A percentile compares a stretch with the other conserved stretches of the same genome.
These are phyloP conservation scores for Poeciliopsis gracilis DNA, from an alignment of 2,797 vertebrate species.

Conservation along the genomic window DNA sequence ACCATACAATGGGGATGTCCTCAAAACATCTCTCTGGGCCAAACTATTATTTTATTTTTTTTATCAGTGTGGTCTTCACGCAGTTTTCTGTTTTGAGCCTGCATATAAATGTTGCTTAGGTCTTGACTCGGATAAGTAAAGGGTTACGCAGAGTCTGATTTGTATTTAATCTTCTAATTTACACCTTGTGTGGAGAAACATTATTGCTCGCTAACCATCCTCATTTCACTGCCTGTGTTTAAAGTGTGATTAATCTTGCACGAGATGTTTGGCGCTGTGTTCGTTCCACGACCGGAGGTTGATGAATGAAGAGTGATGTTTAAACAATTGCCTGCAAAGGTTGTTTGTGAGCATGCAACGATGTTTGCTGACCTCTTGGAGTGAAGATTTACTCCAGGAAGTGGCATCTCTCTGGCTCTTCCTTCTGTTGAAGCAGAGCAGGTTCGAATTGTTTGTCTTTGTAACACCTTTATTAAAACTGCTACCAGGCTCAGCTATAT, in stretches of 20 bases:
- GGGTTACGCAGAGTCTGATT: conserved; percentile 17
- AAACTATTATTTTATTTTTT: conserved; percentile 18
- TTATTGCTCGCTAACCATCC: conserved; percentile 39
- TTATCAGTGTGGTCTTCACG: conserved; percentile 1
- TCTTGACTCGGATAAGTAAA: neutral
- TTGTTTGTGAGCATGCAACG: conserved; percentile 39
- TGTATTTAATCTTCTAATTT: conserved; percentile 51
- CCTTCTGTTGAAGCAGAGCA: conserved; percentile 14
- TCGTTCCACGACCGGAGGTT: conserved; percentile 4
- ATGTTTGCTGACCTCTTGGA: conserved; percentile 20
- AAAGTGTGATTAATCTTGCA: conserved; percentile 70
- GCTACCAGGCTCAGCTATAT: neutral
- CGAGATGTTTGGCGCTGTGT: conserved; percentile 50
- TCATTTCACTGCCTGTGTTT: conserved; percentile 70
- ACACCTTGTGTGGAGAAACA: conserved; percentile 49
- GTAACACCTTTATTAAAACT: conserved; percentile 4
- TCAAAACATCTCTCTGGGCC: neutral
- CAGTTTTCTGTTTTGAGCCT: neutral
- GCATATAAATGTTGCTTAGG: neutral
- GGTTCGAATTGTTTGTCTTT: conserved; percentile 21
- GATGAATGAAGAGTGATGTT: conserved; percentile 41
- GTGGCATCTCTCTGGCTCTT: conserved; percentile 17
- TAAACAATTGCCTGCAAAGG: conserved; percentile 46
- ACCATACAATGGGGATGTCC: conserved; percentile 27
- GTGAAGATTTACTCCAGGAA: conserved; percentile 33